Percentiles rank a stretch among this genome's conserved stretches.
These are phyloP conservation scores for Polietes domitor DNA, from an alignment of 2,888 invertebrate genomes.

Conservation along the genomic window DNA sequence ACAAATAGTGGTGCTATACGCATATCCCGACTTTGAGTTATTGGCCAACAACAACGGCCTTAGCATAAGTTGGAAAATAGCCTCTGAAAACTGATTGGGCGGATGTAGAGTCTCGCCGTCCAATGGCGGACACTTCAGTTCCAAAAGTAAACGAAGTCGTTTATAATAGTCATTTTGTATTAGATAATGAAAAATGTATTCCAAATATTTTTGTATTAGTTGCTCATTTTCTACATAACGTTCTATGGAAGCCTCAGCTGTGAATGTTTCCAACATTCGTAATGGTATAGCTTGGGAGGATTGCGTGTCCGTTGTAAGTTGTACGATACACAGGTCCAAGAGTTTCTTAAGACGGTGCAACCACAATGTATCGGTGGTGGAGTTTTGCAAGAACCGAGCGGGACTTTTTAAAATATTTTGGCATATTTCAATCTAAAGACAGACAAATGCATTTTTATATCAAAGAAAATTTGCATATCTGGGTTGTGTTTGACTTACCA, in stretches of 20 bases:
- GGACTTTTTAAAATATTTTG: slow-evolving; percentile 79
- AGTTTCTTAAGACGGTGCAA: slow-evolving; percentile 78
- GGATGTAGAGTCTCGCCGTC: slow-evolving; percentile 86
- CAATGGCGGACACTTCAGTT: slow-evolving; percentile 86
- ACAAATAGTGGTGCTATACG: slow-evolving; percentile 72
- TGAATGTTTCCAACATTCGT: slow-evolving; percentile 90
- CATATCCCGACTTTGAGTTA: slow-evolving; percentile 65
- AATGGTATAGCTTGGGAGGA: slow-evolving; percentile 86
- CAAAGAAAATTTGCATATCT: not conserved
- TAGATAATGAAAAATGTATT: slow-evolving; percentile 77
- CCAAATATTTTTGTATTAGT: slow-evolving; percentile 76
- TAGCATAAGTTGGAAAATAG: slow-evolving; percentile 88
- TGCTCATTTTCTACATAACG: slow-evolving; percentile 76
- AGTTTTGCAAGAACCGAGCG: slow-evolving; percentile 76
- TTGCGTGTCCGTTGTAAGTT: slow-evolving; percentile 76
- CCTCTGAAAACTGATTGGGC: slow-evolving; percentile 88
- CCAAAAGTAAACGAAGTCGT: slow-evolving; percentile 86
- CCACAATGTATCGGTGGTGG: slow-evolving; percentile 77
- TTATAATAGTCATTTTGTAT: slow-evolving; percentile 84
- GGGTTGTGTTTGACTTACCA: slow-evolving; percentile 81
- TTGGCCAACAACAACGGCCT: slow-evolving; percentile 86
- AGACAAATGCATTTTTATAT: not conserved
- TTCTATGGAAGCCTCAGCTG: slow-evolving; percentile 81
- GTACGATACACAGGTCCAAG: slow-evolving; percentile 78
- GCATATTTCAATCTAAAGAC: slow-evolving; percentile 78